These are phyloP conservation scores for Maconellicoccus hirsutus DNA, from an alignment of 1,140 invertebrate species.

Conservation along the genomic window DNA sequence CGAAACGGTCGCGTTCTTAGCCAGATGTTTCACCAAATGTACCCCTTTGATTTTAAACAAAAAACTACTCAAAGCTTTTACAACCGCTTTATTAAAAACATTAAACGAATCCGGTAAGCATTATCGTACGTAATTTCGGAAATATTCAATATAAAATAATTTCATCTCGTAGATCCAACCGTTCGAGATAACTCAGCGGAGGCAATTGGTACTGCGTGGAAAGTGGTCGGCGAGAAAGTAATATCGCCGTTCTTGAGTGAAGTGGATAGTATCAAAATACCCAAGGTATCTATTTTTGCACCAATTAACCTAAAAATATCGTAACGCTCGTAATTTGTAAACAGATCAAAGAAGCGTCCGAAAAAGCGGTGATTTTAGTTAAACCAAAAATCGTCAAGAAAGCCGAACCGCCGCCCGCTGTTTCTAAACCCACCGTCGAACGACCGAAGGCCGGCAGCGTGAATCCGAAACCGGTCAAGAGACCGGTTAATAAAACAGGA, in stretches of 20 bases:
- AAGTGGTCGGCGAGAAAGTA: constrained; percentile 83
- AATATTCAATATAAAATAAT: background rate
- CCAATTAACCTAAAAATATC: background rate
- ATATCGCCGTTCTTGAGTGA: constrained; percentile 76
- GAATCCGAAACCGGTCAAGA: constrained; percentile 43
- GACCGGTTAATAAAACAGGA: constrained; percentile 36
- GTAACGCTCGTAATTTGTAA: constrained; percentile 20
- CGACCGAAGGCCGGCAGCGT: constrained; percentile 39
- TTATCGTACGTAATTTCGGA: background rate
- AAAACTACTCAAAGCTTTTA: constrained; percentile 79
- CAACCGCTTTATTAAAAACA: constrained; percentile 67
- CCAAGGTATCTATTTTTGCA: constrained; percentile 48
- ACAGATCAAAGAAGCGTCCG: constrained; percentile 81
- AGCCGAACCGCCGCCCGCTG: constrained; percentile 40
- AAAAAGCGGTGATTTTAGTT: constrained; percentile 76
- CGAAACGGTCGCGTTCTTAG: constrained; percentile 80
- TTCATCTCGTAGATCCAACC: constrained; percentile 50
- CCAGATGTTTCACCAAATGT: constrained; percentile 66
- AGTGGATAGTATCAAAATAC: constrained; percentile 81
- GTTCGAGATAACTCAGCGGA: constrained; percentile 77
- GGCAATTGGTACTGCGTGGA: constrained; percentile 87
- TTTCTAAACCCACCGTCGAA: constrained; percentile 37
- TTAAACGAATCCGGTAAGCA: constrained; percentile 64
- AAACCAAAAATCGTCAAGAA: constrained; percentile 42
- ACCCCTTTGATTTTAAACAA: constrained; percentile 75